phyloP scores from a whole-genome alignment of 1,140 invertebrate genomes.

The Bradysia coprophila region DNA sequence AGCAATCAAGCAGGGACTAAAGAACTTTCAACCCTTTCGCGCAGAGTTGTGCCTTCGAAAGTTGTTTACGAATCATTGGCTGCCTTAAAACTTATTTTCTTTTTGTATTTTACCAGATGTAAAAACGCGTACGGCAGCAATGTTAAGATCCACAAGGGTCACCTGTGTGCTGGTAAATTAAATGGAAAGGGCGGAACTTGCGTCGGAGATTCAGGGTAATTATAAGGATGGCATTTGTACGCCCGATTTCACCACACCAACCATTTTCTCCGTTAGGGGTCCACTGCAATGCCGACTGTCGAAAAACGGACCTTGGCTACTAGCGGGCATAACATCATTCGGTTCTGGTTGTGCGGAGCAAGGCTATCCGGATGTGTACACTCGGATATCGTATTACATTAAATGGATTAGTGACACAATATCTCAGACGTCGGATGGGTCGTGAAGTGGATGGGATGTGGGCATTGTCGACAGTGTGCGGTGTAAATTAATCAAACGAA shows the following conservation, averaged over 20 bases:
- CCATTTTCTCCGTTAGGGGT: no score
- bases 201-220: constrained; percentile 36
- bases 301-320: constrained; percentile 63
- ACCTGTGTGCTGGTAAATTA: constrained; percentile 69
- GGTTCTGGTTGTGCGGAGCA: constrained; percentile 74
- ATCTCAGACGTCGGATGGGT: neutral
- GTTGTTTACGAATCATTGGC: no score
- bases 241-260: no score
- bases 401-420: constrained; percentile 50
- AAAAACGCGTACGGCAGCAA: constrained; percentile 43
- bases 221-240: no score
- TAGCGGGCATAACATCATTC: constrained; percentile 75
- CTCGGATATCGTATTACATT: constrained; percentile 63
- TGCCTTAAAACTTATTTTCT: no score
- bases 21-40: no score
- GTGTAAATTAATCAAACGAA: no score
- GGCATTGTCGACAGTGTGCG: no score
- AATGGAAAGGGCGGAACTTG: constrained; percentile 72
- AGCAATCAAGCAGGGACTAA: no score
- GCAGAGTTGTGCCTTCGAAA: no score
- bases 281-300: constrained; percentile 53
- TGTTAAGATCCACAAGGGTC: constrained; percentile 55
- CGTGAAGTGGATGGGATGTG: no score
- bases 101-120: no score
- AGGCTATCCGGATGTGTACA: constrained; percentile 74